These are phyloP conservation scores for Aramus guarauna DNA, from an alignment of 2,113 vertebrate species.

Conservation along the genomic window DNA sequence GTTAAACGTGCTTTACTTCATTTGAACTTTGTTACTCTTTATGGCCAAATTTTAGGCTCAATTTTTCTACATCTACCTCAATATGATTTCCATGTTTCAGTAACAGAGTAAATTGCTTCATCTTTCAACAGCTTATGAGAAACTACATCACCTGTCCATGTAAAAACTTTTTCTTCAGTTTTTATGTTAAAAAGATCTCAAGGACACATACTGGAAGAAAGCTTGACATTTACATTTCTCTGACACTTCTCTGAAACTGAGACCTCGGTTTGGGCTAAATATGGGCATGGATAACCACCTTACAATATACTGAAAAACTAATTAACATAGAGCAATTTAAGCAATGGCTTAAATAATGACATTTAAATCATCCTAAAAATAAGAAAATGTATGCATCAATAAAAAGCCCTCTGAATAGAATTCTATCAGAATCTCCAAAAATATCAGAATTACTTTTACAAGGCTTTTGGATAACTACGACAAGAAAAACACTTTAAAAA, in stretches of 20 bases:
- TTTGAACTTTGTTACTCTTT: background rate
- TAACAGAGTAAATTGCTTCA: background rate
- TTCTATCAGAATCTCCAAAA: background rate
- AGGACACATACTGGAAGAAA: background rate
- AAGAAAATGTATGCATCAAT: background rate
- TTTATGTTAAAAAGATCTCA: background rate
- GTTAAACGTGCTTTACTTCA: background rate
- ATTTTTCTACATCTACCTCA: background rate
- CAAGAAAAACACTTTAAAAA: background rate
- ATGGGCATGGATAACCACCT: background rate
- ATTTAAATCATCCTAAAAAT: background rate
- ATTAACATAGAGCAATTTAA: background rate
- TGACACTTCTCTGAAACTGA: background rate
- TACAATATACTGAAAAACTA: background rate
- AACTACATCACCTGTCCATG: fast-evolving
- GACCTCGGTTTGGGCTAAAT: background rate
- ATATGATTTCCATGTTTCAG: background rate
- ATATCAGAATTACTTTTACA: background rate
- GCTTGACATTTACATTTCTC: background rate
- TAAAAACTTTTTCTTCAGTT: background rate
- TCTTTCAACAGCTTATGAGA: background rate
- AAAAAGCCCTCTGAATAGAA: background rate
- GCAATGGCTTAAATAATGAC: background rate
- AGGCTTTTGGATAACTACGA: background rate
- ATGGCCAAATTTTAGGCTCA: background rate